Base-by-base conservation (phyloP, 2,888 invertebrate genomes). In the Drosophila bunnanda region DNA sequence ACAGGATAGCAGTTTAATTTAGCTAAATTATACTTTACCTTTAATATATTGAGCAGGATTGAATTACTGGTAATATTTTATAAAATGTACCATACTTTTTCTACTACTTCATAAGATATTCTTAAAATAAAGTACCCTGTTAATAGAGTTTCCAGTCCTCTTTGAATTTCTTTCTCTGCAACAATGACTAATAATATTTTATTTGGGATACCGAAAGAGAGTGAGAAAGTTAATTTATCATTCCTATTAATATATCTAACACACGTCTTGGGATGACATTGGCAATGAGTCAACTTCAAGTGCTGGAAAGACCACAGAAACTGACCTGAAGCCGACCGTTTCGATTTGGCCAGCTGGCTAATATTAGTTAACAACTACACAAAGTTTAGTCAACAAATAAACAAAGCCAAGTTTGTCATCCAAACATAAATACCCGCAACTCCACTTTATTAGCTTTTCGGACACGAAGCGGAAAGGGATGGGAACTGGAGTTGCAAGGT, bases 281-380 rank as follows among this genome's bases (percentile, higher is more conserved):
- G 59, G 30, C 44, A 71, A 38, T 70, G 70, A 70, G 46, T 70
- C 70, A 70, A 60, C 41, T 44, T 36, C 44, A 30, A 65, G 50
- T 44, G 30, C 53, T 25, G 59, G 50, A 54, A 59, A 54, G 57
- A 43, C 67, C 65, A 44, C 67, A 30, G 32, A 44, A 15, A 25
- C 43, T 67, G 52, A 67, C 36, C 68, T 36, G 22, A 25, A 70
- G 52, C 44, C 52, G 22, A 64, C 41, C 41, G 34, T 34, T 38
- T 22, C 54, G 69, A 71, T 56, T 61, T 66, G 53, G 32, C 32
- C 57, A 64, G 78, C 50, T 60, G 58, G 58, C 55, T 41, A 50
- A 61, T 46, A 59, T 78, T 69, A 60, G 62, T 81, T 67, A 75
- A 58, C 50, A 25, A 48, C 41, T 48, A 44, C 9, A 44, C 44